Base-by-base conservation (phyloP, 2,888 invertebrate genomes). In the Drosophila yooni region DNA sequence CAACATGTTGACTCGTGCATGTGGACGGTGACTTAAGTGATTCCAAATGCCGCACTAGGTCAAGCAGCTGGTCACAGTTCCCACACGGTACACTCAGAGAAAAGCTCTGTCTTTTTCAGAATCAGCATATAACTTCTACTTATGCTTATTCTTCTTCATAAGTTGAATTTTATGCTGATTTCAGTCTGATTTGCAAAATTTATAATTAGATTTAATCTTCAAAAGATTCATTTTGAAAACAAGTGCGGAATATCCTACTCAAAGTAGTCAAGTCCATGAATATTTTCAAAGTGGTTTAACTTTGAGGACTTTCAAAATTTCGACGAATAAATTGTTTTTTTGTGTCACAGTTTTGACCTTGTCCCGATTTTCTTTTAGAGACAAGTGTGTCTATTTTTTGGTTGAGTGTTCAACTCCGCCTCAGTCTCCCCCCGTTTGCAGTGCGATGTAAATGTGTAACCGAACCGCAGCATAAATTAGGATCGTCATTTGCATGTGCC, bases 401-500 rank as follows among this genome's bases (percentile, higher is more conserved):
- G 38, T 38, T 56, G n/a, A 38, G 38, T 56, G 56, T 27, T 8
- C 2, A 11, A n/a, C 27, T 21, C 21, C 7, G 18, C 11, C 13
- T 15, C 2, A 25, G 4, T 7, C 15, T 46, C 0, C 21, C n/a
- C 13, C 27, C 38, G 40, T 53, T 64, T 52, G 3, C n/a, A 40
- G 46, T 57, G 50, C 51, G 57, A 87, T 89, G 88, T 67, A 81
- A 84, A 84, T 87, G 57, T 76, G 83, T 76, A 88, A 87, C 82
- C 76, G 89, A 85, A 82, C 84, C 89, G 69, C 89, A 89, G 89
- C 85, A 85, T 89, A 85, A 85, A 89, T 89, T 85, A 87, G 81
- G 82, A 76, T 71, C 82, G 59, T 70, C 83, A 79, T 89, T 84
- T 89, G 89, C 89, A 88, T 85, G 89, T 72, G 71, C 54, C 50